Base-by-base conservation (phyloP, 1,140 invertebrate genomes). In the Bombus balteatus region DNA sequence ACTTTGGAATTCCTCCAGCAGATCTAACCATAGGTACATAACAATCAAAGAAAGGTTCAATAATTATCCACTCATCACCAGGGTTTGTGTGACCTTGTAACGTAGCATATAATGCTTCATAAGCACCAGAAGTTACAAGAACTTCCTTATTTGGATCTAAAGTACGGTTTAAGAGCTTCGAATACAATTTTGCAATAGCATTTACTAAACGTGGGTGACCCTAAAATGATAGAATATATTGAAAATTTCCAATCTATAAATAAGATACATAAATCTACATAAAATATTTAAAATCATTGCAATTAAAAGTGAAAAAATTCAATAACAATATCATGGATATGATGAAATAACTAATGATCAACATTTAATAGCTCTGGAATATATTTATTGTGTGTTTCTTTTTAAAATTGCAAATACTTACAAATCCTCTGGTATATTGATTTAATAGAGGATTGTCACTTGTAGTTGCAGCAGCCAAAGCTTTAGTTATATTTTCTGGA, bases 1-100 rank as follows among this genome's bases (percentile, higher is more conserved):
- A 99, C 77, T 97, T 97, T 1, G 98, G 97, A 37, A 97, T 96
- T 22, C 98, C 99, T 2, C 98, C 98, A 53, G 98, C 98, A 90
- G 97, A 96, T 91, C 96, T 96, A 2, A 99, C 97, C 98, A 99
- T 99, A 3, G 99, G 98, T 86, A 98, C 98, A 94, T 99, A 99
- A 93, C 99, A 99, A 94, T 99, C 99, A 94, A 99, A 99, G 94
- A 98, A 99, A 15, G 99, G 99, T 94, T 99, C 99, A 87, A 99
- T 99, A 47, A 99, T 98, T 86, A 99, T 99, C 86, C 99, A 98
- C 94, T 99, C 98, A 95, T 98, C 97, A 3, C 98, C 98, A 72
- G 96, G 96, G 90, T 97, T 97, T 15, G 99, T 96, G 92, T 98
- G 97, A 39, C 98, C 98, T 95, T 97, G 95, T 82, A 99, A 97